Base-by-base conservation (phyloP, 2,113 vertebrate species). In the Notarius lentiginosus region DNA sequence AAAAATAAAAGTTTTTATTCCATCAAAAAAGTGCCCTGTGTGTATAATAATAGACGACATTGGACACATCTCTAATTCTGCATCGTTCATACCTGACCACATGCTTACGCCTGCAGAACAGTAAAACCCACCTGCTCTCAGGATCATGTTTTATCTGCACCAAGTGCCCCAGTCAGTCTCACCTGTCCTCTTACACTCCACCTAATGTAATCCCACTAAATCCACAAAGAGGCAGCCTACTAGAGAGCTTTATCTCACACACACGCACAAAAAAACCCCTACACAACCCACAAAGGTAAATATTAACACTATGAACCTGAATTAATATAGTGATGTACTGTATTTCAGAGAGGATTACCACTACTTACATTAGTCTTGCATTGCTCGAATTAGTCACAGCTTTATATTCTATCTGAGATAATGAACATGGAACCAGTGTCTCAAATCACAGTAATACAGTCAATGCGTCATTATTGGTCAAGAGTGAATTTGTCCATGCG, bases 381-480 rank as follows among this genome's bases (percentile, higher is more conserved):
- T 24, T 24, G 34, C 30, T 73, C 65, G 68, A 73, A 84, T 85
- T 82, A 88, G 66, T 66, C 51, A 65, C 65, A 27, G 7, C 15
- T 61, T 61, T 10, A 61, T 47, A 58, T 73, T 66, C 49, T 5
- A 11, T 51, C 27, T 53, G 7, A 56, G 18, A 66, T 6, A 55
- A 10, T 10, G 15, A 24, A 12, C 58, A 7, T 3, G 9, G 75
- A 82, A 73, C 68, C 51, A 47, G n/a, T 4, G 58, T 4, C 49
- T 30, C 34, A 17, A 80, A 47, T 80, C 17, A 1, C 0, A 2
- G 27, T 58, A 84, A 55, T 66, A 18, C 60, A 82, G 20, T 6
- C 53, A 18, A 12, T 17, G 66, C 47, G n/a, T 24, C 14, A 0
- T n/a, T 5, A 47, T n/a, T 63, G 18, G 10, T 24, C 49, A n/a